phyloP scores from a whole-genome alignment of 2,797 vertebrate genomes.

The Scyliorhinus canicula region DNA sequence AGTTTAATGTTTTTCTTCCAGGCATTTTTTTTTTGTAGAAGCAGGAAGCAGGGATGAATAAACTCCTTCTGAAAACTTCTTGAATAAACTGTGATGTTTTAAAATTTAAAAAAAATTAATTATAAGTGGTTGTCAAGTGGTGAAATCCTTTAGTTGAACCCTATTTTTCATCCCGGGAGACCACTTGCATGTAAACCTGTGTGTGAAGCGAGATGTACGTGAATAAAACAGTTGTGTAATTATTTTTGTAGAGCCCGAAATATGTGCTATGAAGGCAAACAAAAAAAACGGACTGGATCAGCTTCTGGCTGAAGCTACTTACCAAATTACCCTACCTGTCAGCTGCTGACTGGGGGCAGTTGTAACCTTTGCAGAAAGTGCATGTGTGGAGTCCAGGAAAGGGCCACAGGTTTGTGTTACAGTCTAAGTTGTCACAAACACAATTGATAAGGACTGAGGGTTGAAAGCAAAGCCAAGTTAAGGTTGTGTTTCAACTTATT shows the following conservation, averaged over 20 bases:
- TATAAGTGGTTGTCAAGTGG: not conserved
- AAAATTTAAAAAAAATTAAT: not conserved
- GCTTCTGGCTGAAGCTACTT: not conserved
- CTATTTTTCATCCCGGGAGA: not conserved
- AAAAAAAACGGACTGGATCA: not conserved
- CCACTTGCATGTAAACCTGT: constrained; percentile 5
- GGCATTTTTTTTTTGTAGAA: not conserved
- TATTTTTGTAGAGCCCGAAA: constrained; percentile 22
- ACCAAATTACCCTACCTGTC: not conserved
- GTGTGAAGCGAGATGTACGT: not conserved
- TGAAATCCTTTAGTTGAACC: not conserved
- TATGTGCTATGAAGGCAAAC: constrained; percentile 1
- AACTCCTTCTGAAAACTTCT: not conserved
- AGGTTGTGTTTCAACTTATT: not conserved
- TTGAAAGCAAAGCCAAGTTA: constrained; percentile 7
- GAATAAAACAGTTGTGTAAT: constrained; percentile 26
- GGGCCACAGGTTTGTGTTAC: constrained; percentile 63
- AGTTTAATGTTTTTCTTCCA: not conserved
- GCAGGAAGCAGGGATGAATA: not conserved
- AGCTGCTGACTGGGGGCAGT: constrained; percentile 29
- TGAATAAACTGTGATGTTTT: constrained; percentile 25
- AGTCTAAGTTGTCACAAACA: constrained; percentile 38
- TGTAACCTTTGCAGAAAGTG: not conserved
- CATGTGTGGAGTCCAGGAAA: constrained; percentile 52
- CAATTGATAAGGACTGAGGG: constrained; percentile 42